Evolutionary conservation across 2,888 invertebrate genomes (phyloP).

Genomic region (Ganaspis brasiliensis): DNA sequence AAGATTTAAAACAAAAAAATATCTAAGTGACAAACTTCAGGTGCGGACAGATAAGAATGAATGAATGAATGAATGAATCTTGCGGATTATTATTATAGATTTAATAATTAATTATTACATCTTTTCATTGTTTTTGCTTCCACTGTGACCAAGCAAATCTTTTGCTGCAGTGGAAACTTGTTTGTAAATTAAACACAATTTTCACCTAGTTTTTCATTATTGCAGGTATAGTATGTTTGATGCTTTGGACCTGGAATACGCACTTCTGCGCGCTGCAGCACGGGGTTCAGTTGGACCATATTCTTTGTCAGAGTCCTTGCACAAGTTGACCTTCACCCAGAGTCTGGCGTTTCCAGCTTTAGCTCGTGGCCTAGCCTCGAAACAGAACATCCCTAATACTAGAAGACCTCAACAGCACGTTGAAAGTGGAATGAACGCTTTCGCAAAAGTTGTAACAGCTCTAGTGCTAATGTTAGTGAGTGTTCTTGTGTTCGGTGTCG

Average conservation of each 20-base stretch:
- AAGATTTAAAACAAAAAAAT: no score
- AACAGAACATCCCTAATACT: constrained; percentile 82
- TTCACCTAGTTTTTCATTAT: no score
- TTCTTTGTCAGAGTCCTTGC: constrained; percentile 86
- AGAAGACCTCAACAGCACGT: constrained; percentile 84
- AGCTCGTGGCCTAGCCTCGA: constrained; percentile 86
- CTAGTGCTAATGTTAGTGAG: constrained; percentile 86
- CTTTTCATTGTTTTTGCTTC: no score
- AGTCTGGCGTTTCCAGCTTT: constrained; percentile 88
- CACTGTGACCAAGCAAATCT: no score
- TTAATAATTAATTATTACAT: no score
- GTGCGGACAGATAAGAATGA: no score
- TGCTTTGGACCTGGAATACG: constrained; percentile 87
- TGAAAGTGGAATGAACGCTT: constrained; percentile 86
- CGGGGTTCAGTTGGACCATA: constrained; percentile 88
- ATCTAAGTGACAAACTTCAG: no score
- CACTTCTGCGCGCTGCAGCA: constrained; percentile 85
- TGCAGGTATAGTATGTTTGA: constrained; percentile 86
- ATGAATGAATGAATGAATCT: no score
- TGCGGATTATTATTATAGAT: no score
- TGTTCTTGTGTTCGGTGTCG: constrained; percentile 87
- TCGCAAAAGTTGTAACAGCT: constrained; percentile 88
- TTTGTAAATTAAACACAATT: no score
- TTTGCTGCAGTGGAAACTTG: no score
- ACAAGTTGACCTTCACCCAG: constrained; percentile 88